A percentile compares a stretch with the other conserved stretches of the same genome.
Evolutionary conservation across 2,113 vertebrate genomes (phyloP).

Genomic region (Nycticorax nycticorax): DNA sequence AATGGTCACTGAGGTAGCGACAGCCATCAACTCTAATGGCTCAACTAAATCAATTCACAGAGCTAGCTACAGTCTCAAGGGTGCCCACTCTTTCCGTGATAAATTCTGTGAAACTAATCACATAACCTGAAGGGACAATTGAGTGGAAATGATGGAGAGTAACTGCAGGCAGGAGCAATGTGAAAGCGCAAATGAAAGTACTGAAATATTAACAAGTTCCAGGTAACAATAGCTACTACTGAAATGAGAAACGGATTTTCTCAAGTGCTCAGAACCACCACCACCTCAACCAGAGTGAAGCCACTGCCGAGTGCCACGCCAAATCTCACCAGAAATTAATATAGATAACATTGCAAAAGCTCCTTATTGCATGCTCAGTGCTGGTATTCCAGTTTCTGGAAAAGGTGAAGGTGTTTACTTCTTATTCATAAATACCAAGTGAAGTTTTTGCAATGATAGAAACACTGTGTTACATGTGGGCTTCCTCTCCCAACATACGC

Average conservation of each 20-base stretch:
- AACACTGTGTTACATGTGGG: not conserved
- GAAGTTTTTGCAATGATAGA: not conserved
- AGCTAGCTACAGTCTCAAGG: not conserved
- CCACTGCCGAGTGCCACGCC: not conserved
- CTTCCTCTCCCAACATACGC: not conserved
- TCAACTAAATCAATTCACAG: not conserved
- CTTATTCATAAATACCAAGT: not conserved
- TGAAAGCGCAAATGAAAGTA: not conserved
- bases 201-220: not conserved
- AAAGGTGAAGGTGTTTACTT: not conserved
- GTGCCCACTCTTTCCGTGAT: not conserved
- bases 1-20: not conserved
- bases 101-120: not conserved
- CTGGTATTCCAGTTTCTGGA: not conserved
- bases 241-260: not conserved
- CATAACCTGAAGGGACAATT: not conserved
- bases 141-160: not conserved
- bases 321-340: not conserved
- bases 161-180: not conserved
- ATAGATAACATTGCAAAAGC: not conserved
- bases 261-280: not conserved
- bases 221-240: not conserved
- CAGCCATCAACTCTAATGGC: not conserved
- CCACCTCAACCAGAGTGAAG: accelerated
- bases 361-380: not conserved